These are phyloP conservation scores for Rhopilema esculentum DNA, from an alignment of 30 jellyfish, hydroid and myxozoan species.

Conservation along the genomic window DNA sequence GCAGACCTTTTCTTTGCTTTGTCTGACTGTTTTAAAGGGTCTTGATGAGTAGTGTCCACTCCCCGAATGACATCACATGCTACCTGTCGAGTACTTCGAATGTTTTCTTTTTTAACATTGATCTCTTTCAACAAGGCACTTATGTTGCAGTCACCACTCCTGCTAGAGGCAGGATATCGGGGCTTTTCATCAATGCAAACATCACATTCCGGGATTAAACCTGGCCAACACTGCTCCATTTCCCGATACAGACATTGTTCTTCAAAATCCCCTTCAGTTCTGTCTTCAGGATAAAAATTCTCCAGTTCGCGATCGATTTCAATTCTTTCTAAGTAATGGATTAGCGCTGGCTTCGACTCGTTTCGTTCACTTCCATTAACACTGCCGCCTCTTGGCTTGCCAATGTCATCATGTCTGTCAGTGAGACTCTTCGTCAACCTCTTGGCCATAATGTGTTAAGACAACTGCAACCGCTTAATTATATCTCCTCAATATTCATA, in stretches of 20 bases:
- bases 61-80: slow-evolving; percentile 44
- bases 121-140: slow-evolving; percentile 11
- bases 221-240: slow-evolving; percentile 26
- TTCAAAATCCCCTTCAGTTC: slow-evolving; percentile 4
- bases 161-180: slow-evolving; percentile 59
- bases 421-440: not conserved
- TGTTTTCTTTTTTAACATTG: not conserved
- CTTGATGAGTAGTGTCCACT: slow-evolving; percentile 9
- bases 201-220: slow-evolving; percentile 52
- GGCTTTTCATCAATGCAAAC: slow-evolving; percentile 47
- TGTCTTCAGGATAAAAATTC: slow-evolving; percentile 23
- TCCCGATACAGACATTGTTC: slow-evolving; percentile 24
- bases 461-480: not conserved
- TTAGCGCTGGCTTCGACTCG: slow-evolving; percentile 26
- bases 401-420: not conserved
- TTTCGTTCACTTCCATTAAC: not conserved
- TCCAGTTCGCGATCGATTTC: slow-evolving; percentile 49
- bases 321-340: slow-evolving; percentile 32
- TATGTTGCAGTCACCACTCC: slow-evolving; percentile 12
- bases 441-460: not conserved
- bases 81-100: not conserved
- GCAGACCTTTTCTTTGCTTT: slow-evolving; percentile 1
- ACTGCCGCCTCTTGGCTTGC: slow-evolving; percentile 5
- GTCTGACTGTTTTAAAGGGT: not conserved
- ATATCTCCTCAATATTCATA: too few relatives aligned